Evolutionary conservation across 2,797 vertebrate genomes (phyloP), one percentile per base, ranked within the genome.

Genomic region (Rhodeus uyekii): DNA sequence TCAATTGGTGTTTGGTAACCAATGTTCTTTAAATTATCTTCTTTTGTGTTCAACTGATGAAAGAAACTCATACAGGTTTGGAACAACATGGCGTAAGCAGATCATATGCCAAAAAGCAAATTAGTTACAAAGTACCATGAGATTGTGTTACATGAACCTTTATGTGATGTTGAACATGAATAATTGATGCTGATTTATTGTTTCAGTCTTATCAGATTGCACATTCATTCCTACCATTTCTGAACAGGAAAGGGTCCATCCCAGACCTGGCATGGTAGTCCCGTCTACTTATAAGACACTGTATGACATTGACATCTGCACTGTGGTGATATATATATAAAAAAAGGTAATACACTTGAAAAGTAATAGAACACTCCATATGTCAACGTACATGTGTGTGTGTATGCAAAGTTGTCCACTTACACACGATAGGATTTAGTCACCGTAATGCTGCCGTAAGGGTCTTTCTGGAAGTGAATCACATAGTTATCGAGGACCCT

Each of bases 271-370:
- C 5, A 5, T 22, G 3, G 48, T 83, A 87, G 16, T 1, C 53
- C 77, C 63, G 72, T 24, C n/a, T 27, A 8, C 1, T 46, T 42
- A 13, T 75, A 0, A 50, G 5, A 67, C 87, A 87, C 24, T 53
- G 5, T n/a, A n/a, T n/a, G n/a, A n/a, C n/a, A n/a, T n/a, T n/a
- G n/a, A n/a, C n/a, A 29, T 48, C 39, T 16, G 10, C 42, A 32
- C 87, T 87, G 84, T 60, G 68, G 78, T 58, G n/a, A 64, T 14
- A 83, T 19, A 67, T n/a, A n/a, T n/a, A n/a, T n/a, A 29, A 69
- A 4, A 46, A 36, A 32, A 44, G 8, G n/a, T n/a, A 2, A 36
- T 2, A 72, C 27, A 19, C 34, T 24, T 44, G 9, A 39, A 77
- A 46, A 39, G 61, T 19, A 13, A 27, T 14, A 27, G n/a, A 46